Conservation (phyloP, 2,797 vertebrate genomes). For the Diceros bicornis region DNA sequence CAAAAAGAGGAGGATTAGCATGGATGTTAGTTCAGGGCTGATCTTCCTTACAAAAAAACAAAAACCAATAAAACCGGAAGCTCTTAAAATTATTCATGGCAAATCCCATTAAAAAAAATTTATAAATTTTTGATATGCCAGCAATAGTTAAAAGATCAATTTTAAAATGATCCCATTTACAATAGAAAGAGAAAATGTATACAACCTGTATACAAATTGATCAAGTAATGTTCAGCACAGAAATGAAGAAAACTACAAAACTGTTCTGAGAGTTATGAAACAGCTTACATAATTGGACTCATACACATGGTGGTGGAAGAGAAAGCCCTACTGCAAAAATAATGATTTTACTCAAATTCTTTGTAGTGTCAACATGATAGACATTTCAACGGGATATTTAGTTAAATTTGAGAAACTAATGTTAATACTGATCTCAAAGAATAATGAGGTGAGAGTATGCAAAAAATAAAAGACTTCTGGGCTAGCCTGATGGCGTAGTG, state of each 20-base stretch:
- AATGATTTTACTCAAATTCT: not conserved
- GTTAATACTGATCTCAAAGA: not conserved
- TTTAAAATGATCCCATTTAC: not conserved
- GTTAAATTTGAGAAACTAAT: not conserved
- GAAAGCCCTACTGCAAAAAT: not conserved
- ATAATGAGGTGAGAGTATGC: not conserved
- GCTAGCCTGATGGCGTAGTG: no score
- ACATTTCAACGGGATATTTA: not conserved
- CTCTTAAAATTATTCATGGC: no score
- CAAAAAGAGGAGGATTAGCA: no score
- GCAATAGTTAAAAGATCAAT: not conserved
- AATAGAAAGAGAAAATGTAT: not conserved
- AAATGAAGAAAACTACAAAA: not conserved
- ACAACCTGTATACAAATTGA: not conserved
- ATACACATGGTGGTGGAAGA: not conserved
- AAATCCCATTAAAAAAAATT: not conserved
- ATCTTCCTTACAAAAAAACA: no score
- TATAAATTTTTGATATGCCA: not conserved
- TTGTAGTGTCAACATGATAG: not conserved
- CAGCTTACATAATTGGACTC: not conserved
- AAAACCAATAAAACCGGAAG: no score
- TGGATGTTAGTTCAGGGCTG: no score
- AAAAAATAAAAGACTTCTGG: not conserved
- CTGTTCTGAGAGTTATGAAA: not conserved
- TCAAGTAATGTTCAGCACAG: not conserved